Base-by-base conservation (phyloP, 2,888 invertebrate genomes). In the Malacosoma neustria region DNA sequence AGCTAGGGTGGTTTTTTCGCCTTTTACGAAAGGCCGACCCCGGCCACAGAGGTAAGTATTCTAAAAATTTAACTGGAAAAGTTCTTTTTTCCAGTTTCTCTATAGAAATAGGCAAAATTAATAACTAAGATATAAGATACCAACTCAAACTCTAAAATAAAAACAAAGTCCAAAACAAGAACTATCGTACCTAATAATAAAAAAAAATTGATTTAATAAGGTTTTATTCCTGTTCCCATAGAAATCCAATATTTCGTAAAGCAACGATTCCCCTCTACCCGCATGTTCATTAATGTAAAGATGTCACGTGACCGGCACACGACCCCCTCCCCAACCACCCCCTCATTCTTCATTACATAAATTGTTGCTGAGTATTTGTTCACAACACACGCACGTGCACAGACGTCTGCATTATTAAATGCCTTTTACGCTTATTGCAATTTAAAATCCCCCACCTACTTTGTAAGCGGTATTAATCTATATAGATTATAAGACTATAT, bases 401-500 rank as follows among this genome's bases (percentile, higher is more conserved):
- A 67, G 72, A 76, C 77, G 81, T 74, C 70, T 85, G 81, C 81
- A 85, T 85, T 84, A 85, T 84, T 85, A 85, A 85, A 85, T 82
- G 85, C 80, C 85, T 82, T 85, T 84, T 79, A 85, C 73, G 76
- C 79, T 82, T 84, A 82, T 84, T 81, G 80, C 75, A 53, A 80
- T 69, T 73, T 77, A 72, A 79, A 49, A 47, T 52, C 61, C 68
- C 74, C 64, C 61, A 58, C 55, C 54, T 55, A 59, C 49, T 64
- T 52, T 58, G 50, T 57, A 55, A 59, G 57, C 58, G 55, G 71
- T 63, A 73, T 77, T 76, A 79, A 79, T 74, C 68, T 63, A 49
- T 43, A 54, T 49, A 22, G 22, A 22, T 22, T 22, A 22, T 22
- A 22, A 22, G 22, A 22, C 9, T 22, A 22, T 22, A 22, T 22